Conservation (phyloP, 64 coral and sea anemone species). For the Platygyra sinensis region DNA sequence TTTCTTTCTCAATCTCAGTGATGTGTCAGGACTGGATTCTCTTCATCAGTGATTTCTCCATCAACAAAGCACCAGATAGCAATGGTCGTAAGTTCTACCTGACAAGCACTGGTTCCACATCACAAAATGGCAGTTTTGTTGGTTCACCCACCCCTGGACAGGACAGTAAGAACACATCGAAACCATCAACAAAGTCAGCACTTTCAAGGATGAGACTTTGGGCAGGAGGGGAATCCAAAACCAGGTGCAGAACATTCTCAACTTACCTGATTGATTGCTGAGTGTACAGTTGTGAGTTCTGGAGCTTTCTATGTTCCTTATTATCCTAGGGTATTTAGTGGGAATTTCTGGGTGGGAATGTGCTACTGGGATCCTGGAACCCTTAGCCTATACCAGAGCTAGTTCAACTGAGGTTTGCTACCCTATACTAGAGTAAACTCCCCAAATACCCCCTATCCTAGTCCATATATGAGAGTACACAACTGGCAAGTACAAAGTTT, state of each 20-base stretch:
- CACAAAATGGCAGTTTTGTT: slow-evolving; percentile 38
- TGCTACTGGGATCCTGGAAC: no score
- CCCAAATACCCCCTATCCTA: no score
- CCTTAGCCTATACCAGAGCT: no score
- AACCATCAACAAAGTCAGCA: slow-evolving; percentile 50
- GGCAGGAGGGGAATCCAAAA: slow-evolving; percentile 83
- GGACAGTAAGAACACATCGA: slow-evolving; percentile 46
- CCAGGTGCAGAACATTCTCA: slow-evolving; percentile 42
- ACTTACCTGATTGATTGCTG: no score
- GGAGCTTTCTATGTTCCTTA: no score
- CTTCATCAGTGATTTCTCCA: slow-evolving; percentile 96
- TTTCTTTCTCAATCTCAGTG: slow-evolving; percentile 52
- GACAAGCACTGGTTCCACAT: slow-evolving; percentile 82
- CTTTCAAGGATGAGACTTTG: slow-evolving; percentile 73
- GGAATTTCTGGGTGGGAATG: no score
- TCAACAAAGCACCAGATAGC: slow-evolving; percentile 93
- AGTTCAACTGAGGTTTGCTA: no score
- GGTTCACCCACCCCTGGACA: slow-evolving; percentile 7
- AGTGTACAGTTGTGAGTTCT: no score
- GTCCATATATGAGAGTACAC: no score
- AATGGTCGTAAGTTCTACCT: slow-evolving; percentile 96
- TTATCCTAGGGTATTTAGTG: no score
- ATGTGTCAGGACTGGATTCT: slow-evolving; percentile 99
- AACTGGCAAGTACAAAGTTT: no score
- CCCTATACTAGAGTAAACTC: no score